These are phyloP conservation scores for Luscinia megarhynchos DNA, from an alignment of 2,797 vertebrate genomes.

Conservation along the genomic window DNA sequence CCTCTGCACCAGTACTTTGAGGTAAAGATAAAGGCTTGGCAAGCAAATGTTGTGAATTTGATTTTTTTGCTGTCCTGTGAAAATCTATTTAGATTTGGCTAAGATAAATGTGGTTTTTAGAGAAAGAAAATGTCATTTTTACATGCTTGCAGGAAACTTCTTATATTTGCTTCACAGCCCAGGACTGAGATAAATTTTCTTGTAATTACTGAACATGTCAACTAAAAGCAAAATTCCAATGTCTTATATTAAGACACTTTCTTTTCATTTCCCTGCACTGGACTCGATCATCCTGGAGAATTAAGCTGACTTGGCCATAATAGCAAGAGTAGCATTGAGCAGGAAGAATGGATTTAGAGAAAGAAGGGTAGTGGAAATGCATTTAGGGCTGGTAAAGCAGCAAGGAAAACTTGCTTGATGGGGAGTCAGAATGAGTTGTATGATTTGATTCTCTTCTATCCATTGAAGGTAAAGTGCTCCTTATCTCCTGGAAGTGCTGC, in stretches of 20 bases:
- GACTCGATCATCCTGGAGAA: neutral
- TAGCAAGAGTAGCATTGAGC: neutral
- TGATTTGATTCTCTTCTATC: neutral
- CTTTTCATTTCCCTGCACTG: neutral
- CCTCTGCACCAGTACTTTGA: neutral
- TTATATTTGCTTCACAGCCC: neutral
- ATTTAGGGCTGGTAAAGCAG: neutral
- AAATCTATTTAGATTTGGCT: constrained; percentile 13
- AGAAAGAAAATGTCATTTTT: neutral
- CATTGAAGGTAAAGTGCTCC: neutral
- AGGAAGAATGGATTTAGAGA: neutral
- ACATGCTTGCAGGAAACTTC: neutral
- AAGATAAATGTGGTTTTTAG: neutral
- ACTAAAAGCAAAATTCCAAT: neutral
- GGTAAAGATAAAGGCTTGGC: neutral
- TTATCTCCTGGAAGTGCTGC: neutral
- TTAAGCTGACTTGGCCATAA: neutral
- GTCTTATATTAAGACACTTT: neutral
- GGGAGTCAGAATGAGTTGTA: neutral
- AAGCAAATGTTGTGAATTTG: neutral
- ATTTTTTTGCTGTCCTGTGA: constrained; percentile 24
- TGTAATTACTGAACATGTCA: neutral
- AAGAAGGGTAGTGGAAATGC: neutral
- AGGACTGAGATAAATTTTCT: constrained; percentile 2
- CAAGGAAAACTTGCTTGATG: neutral